Evolutionary conservation across 1,140 invertebrate genomes (phyloP).

Genomic region (Panulirus ornatus): DNA sequence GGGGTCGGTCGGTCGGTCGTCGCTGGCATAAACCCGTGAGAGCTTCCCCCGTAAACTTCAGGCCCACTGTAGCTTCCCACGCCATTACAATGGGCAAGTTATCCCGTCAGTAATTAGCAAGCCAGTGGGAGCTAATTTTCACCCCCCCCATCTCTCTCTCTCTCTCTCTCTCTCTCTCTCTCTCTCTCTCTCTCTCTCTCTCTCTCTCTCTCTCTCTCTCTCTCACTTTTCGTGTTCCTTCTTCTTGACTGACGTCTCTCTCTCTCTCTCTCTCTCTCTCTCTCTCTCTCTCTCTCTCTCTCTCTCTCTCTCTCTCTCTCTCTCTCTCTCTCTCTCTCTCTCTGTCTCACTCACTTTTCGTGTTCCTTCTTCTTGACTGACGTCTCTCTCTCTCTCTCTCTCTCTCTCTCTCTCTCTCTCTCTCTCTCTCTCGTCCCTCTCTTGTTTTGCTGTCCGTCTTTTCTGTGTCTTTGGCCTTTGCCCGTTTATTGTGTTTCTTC

Average conservation of each 20-base stretch:
- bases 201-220: not conserved
- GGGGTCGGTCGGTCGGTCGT: too few relatives aligned
- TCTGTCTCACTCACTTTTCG: not conserved
- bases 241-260: not conserved
- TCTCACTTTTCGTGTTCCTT: not conserved
- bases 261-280: not conserved
- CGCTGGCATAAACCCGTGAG: too few relatives aligned
- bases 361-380: not conserved
- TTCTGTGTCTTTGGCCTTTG: not conserved
- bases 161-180: not conserved
- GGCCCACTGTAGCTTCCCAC: too few relatives aligned
- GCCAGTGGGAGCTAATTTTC: too few relatives aligned
- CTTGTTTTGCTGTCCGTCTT: not conserved
- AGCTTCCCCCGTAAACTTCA: too few relatives aligned
- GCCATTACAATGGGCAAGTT: too few relatives aligned
- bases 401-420: not conserved
- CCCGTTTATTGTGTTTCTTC: too few relatives aligned
- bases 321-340: not conserved
- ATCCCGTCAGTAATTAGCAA: conserved; percentile 23
- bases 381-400: not conserved
- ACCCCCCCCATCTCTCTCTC: not conserved
- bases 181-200: not conserved
- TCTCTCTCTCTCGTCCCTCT: too few relatives aligned
- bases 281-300: not conserved
- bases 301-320: not conserved